phyloP scores from a whole-genome alignment of 1,140 invertebrate species.

The Bathynomus jamesi region DNA sequence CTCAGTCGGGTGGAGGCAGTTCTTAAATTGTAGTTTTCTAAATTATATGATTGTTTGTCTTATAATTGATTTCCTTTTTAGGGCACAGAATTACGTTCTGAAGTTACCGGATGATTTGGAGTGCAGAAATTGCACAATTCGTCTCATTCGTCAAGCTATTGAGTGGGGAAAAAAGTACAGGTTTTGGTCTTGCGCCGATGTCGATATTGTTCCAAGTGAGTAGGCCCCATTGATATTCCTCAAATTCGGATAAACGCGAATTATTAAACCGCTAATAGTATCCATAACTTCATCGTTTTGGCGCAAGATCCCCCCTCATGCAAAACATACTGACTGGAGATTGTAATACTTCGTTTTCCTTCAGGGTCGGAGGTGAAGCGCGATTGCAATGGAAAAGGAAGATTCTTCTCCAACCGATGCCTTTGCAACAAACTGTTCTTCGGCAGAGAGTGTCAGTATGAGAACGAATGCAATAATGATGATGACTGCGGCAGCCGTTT shows the following conservation, averaged over 20 bases:
- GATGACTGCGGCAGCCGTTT: slow-evolving; percentile 67
- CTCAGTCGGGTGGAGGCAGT: background rate
- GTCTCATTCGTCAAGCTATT: slow-evolving; percentile 74
- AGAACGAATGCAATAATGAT: slow-evolving; percentile 60
- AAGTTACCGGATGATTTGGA: slow-evolving; percentile 69
- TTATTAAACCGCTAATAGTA: too few species aligned
- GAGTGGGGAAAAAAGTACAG: slow-evolving; percentile 78
- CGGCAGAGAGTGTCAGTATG: slow-evolving; percentile 46
- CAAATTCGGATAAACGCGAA: too few species aligned
- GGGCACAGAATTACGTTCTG: slow-evolving; percentile 70
- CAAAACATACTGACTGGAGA: slow-evolving; percentile 2
- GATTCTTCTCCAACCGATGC: slow-evolving; percentile 61
- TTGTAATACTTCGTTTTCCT: background rate
- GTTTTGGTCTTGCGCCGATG: slow-evolving; percentile 93
- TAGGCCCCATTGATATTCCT: too few species aligned
- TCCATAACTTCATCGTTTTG: too few species aligned
- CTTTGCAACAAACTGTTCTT: slow-evolving; percentile 73
- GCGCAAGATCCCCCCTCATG: background rate
- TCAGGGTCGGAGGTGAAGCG: slow-evolving; percentile 56
- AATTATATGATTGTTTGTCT: background rate
- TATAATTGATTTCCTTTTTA: slow-evolving; percentile 44
- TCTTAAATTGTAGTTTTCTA: background rate
- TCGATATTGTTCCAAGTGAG: slow-evolving; percentile 60
- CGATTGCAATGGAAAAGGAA: slow-evolving; percentile 70
- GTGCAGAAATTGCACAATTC: slow-evolving; percentile 80